Evolutionary conservation across 2,888 invertebrate genomes (phyloP).

Genomic region (Drosophila kokeensis): DNA sequence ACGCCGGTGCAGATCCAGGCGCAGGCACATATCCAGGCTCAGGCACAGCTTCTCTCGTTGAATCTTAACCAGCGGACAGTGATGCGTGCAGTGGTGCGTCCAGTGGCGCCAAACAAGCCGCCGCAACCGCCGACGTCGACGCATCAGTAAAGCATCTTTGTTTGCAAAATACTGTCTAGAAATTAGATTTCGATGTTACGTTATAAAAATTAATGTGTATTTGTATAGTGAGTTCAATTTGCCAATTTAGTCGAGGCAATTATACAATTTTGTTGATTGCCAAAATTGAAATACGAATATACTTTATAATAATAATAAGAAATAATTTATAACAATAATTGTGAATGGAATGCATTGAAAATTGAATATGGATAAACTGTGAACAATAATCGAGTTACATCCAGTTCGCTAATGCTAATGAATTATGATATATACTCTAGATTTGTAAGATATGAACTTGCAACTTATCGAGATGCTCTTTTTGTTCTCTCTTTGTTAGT

Average conservation of each 20-base stretch:
- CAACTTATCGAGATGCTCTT: background rate
- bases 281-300: background rate
- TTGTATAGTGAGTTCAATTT: background rate
- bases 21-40: slow-evolving; percentile 12
- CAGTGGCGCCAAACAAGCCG: slow-evolving; percentile 1
- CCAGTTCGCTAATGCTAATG: background rate
- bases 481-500: background rate
- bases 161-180: background rate
- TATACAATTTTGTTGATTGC: background rate
- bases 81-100: slow-evolving; percentile 2
- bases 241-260: background rate
- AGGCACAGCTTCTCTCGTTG: slow-evolving; percentile 9
- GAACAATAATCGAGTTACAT: background rate
- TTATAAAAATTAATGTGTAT: background rate
- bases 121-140: slow-evolving; percentile 5
- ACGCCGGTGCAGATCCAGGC: background rate
- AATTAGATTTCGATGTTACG: slow-evolving; percentile 5
- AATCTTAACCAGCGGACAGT: background rate
- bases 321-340: background rate
- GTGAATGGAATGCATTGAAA: background rate
- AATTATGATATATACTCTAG: background rate
- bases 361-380: background rate
- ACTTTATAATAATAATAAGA: background rate
- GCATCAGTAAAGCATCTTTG: slow-evolving; percentile 8
- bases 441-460: background rate